phyloP scores from a whole-genome alignment of 2,888 invertebrate species.

The Ochropleura plecta region DNA sequence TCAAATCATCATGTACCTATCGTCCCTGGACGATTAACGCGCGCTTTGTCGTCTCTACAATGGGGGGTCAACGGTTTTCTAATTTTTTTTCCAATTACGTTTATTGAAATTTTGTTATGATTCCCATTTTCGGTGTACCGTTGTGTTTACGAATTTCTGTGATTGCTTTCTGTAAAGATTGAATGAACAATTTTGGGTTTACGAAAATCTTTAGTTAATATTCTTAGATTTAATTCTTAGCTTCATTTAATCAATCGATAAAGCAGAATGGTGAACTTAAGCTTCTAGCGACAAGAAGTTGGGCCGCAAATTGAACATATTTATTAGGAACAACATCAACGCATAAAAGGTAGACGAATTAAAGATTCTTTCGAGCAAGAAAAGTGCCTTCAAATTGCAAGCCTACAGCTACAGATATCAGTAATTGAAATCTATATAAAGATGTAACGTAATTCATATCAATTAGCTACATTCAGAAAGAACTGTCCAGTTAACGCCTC shows the following conservation, averaged over 20 bases:
- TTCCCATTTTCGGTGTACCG: constrained; percentile 42
- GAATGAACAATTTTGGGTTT: not conserved
- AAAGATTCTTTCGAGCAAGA: not conserved
- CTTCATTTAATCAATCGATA: not conserved
- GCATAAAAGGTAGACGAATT: not conserved
- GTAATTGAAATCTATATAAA: not conserved
- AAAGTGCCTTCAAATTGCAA: not conserved
- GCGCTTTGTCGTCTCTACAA: constrained; percentile 76
- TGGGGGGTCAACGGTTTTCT: constrained; percentile 64
- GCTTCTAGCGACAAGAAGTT: not conserved
- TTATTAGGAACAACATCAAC: not conserved
- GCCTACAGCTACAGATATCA: not conserved
- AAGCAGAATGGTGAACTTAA: not conserved
- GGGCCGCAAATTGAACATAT: not conserved
- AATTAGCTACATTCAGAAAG: not conserved
- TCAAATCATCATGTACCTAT: constrained; percentile 76
- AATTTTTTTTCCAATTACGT: constrained; percentile 64
- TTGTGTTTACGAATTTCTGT: constrained; percentile 43
- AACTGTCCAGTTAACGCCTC: not conserved
- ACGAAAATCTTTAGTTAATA: constrained; percentile 3
- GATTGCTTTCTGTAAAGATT: constrained; percentile 53
- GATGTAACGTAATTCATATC: not conserved
- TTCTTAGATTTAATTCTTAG: not conserved
- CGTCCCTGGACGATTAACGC: constrained; percentile 75
- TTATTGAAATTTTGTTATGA: constrained; percentile 69